These are phyloP conservation scores for Frankliniella intonsa DNA, from an alignment of 2,888 invertebrate species.

Conservation along the genomic window DNA sequence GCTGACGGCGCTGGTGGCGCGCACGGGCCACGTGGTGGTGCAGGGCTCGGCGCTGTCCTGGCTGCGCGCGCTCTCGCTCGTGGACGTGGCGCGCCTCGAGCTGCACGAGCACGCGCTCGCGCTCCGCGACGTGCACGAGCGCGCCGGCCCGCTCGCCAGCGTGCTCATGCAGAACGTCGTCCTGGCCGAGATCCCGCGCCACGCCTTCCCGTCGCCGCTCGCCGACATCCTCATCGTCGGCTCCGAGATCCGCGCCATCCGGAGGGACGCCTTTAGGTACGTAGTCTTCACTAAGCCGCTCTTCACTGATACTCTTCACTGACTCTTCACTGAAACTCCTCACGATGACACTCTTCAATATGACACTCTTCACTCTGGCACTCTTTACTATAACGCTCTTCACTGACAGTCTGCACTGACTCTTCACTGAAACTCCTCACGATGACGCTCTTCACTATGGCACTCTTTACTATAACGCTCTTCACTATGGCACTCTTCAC, in stretches of 20 bases:
- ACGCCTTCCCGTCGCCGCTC: constrained; percentile 61
- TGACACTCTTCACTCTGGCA: too few species aligned
- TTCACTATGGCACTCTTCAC: not conserved
- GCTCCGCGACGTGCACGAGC: constrained; percentile 55
- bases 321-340: not conserved
- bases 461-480: too few species aligned
- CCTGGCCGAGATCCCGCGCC: constrained; percentile 55
- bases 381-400: not conserved
- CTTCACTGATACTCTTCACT: not conserved
- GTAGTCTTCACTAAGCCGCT: not conserved
- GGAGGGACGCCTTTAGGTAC: constrained; percentile 55
- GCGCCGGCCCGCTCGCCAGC: constrained; percentile 57
- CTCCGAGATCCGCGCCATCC: constrained; percentile 54
- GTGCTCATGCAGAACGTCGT: constrained; percentile 56
- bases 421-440: not conserved
- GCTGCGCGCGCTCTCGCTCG: constrained; percentile 57
- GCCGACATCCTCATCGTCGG: constrained; percentile 47
- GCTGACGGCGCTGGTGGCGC: constrained; percentile 56
- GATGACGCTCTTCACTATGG: not conserved
- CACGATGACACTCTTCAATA: not conserved
- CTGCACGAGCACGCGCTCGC: constrained; percentile 60
- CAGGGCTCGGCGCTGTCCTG: constrained; percentile 62
- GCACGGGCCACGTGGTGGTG: constrained; percentile 56
- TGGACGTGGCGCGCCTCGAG: constrained; percentile 54
- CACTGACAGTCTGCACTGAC: not conserved